A percentile compares a stretch with the other conserved stretches of the same genome.
Evolutionary conservation across 2,888 invertebrate genomes (phyloP).

Genomic region (Subacronicta megacephala): DNA sequence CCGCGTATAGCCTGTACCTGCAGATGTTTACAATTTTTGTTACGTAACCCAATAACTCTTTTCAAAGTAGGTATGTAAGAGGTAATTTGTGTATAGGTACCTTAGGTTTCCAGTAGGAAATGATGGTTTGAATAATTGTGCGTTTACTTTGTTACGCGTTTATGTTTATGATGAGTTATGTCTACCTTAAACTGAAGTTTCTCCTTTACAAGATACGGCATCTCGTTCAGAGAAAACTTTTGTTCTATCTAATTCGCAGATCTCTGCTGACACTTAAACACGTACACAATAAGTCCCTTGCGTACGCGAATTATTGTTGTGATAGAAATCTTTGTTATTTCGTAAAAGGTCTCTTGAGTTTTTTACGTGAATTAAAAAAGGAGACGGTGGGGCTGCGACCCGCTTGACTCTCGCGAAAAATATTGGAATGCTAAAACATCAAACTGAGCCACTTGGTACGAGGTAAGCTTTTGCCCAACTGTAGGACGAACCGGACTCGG

Average conservation of each 20-base stretch:
- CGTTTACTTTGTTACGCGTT: conserved; percentile 21
- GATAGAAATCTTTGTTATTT: conserved; percentile 40
- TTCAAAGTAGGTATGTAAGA: conserved; percentile 19
- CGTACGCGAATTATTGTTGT: conserved; percentile 25
- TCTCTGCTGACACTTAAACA: conserved; percentile 26
- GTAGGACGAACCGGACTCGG: too few species aligned
- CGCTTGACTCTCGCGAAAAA: too few species aligned
- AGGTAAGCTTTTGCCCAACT: too few species aligned
- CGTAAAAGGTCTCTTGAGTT: conserved; percentile 3
- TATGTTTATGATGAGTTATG: conserved; percentile 8
- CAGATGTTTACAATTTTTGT: conserved; percentile 69
- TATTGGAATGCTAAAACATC: too few species aligned
- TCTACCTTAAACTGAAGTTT: conserved; percentile 13
- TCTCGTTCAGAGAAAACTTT: conserved; percentile 34
- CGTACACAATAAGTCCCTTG: conserved; percentile 26
- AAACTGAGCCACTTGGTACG: too few species aligned
- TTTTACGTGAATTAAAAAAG: too few species aligned
- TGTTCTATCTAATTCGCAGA: conserved; percentile 35
- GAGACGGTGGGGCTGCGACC: too few species aligned
- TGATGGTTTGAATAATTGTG: conserved; percentile 33
- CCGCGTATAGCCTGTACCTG: conserved; percentile 63
- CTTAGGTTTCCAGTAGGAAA: conserved; percentile 35
- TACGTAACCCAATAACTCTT: conserved; percentile 60
- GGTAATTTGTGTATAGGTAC: conserved; percentile 45
- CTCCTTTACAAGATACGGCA: conserved; percentile 20